Conservation (phyloP, 1,140 invertebrate genomes). For the Eupristina koningsbergeri region DNA sequence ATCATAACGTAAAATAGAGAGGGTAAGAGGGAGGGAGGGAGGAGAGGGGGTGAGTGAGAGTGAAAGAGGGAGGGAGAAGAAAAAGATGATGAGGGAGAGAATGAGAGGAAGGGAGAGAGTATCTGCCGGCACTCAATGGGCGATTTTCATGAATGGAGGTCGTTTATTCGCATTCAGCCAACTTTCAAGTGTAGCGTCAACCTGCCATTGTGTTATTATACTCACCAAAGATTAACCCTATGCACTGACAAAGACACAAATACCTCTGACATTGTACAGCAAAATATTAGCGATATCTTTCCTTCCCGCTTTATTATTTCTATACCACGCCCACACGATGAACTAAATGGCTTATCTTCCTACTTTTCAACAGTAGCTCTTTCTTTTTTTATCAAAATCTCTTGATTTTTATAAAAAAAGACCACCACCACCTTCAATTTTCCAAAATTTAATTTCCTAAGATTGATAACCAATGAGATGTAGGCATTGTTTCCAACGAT, state of each 20-base stretch:
- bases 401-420: neutral
- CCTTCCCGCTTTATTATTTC: slow-evolving; percentile 27
- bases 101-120: neutral
- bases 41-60: neutral
- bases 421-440: neutral
- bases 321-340: neutral
- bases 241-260: slow-evolving; percentile 54
- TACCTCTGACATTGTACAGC: slow-evolving; percentile 23
- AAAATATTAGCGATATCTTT: slow-evolving; percentile 43
- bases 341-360: neutral
- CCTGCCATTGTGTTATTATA: slow-evolving; percentile 59
- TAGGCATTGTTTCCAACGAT: neutral
- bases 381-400: neutral
- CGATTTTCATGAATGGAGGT: slow-evolving; percentile 69
- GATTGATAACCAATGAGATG: neutral
- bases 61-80: neutral
- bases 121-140: slow-evolving; percentile 55
- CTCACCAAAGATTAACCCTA: slow-evolving; percentile 12
- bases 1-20: slow-evolving; percentile 33
- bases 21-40: neutral
- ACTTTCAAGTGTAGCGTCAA: slow-evolving; percentile 60
- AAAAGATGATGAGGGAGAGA: neutral
- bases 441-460: neutral
- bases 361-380: neutral
- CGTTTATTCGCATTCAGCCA: slow-evolving; percentile 69